Evolutionary conservation across 2,113 vertebrate species (phyloP), one percentile per base, ranked within the genome.

Genomic region (Sclerurus mexicanus): DNA sequence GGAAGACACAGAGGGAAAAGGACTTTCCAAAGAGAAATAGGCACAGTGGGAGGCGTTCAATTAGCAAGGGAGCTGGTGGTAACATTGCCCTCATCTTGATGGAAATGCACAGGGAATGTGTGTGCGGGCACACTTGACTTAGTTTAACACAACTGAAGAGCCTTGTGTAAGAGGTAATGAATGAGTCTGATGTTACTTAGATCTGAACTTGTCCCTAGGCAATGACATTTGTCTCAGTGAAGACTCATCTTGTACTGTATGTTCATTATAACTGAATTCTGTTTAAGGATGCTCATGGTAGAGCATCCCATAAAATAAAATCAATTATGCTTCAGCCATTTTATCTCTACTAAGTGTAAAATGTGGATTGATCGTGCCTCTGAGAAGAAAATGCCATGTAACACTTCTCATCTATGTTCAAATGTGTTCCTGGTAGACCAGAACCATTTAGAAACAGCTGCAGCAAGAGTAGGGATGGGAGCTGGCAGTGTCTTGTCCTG

Each of bases 261-360:
- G 72, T 86, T 96, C 64, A 62, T 87, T 90, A 75, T 19, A 94
- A 68, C 72, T 58, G 79, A 89, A 53, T 89, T 92, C 79, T 76
- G 16, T 85, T 90, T 94, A 86, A 94, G 66, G 35, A 90, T 67
- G 73, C 69, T 87, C 2, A 22, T 63, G 47, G 72, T 83, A 93
- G 55, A 92, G 30, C 76, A 84, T 90, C 35, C 42, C 59, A 62
- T 94, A 93, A 94, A 95, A 80, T 62, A 90, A 87, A 85, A 80
- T 80, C 67, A 88, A 83, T 92, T 93, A 67, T 31, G 20, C 56
- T 88, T 92, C 52, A 81, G 53, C 68, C 33, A 63, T 90, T 63
- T 93, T 92, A 71, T 88, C 10, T 85, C 56, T 85, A 14, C 42
- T 64, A 72, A 92, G 52, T 68, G 68, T 93, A 68, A 93, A 90